phyloP scores from a whole-genome alignment of 2,797 vertebrate genomes.

The Bucorvus abyssinicus region DNA sequence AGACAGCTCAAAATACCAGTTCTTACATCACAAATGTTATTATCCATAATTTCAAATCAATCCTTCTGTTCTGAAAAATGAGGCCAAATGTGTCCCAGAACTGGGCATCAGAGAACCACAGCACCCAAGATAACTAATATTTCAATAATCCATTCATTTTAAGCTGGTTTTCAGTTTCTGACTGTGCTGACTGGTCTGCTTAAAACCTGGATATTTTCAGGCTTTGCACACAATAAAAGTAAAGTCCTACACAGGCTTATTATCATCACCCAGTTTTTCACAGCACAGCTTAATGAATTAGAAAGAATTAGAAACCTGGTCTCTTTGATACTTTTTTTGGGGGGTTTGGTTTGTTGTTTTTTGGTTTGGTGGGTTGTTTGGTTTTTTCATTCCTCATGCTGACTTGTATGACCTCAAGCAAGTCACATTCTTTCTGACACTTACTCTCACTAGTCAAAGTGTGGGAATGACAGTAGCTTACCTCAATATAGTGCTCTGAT shows the following conservation, averaged over 20 bases:
- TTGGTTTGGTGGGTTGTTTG: too few species aligned
- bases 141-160: not conserved
- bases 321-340: not conserved
- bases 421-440: not conserved
- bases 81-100: not conserved
- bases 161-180: not conserved
- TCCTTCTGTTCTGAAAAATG: not conserved
- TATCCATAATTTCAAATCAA: not conserved
- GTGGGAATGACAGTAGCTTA: not conserved
- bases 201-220: not conserved
- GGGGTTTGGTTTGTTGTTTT: too few species aligned
- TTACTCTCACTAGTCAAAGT: not conserved
- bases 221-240: not conserved
- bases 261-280: not conserved
- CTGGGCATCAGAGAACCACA: not conserved
- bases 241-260: not conserved
- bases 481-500: not conserved
- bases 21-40: not conserved
- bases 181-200: not conserved
- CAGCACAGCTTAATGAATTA: not conserved
- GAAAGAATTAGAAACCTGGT: not conserved
- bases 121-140: not conserved
- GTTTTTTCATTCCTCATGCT: not conserved
- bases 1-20: not conserved
- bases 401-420: not conserved